These are phyloP conservation scores for Oscheius myriophilus DNA, from an alignment of 2,888 invertebrate genomes.

Conservation along the genomic window DNA sequence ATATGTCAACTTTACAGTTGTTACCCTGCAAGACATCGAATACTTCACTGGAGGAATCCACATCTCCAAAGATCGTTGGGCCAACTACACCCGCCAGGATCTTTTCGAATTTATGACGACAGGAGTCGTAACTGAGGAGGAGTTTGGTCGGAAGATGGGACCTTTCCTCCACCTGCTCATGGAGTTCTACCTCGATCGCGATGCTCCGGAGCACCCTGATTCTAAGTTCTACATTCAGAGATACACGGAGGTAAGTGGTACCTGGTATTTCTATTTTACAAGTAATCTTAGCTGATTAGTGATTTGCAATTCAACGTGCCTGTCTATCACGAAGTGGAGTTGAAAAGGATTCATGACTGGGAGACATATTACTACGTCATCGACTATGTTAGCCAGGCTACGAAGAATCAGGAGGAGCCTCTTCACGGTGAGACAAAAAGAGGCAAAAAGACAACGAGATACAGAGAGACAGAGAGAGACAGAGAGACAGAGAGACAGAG, in stretches of 20 bases:
- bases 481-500: neutral
- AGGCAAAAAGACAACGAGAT: neutral
- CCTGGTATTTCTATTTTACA: neutral
- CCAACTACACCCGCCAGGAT: slow-evolving; percentile 21
- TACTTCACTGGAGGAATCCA: slow-evolving; percentile 22
- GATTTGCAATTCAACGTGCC: slow-evolving; percentile 58
- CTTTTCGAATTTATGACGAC: slow-evolving; percentile 26
- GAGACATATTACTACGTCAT: slow-evolving; percentile 50
- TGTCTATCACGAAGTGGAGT: slow-evolving; percentile 51
- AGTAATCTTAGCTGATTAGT: slow-evolving; percentile 39
- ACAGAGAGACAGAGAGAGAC: neutral
- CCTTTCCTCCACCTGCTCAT: slow-evolving; percentile 33
- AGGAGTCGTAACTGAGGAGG: slow-evolving; percentile 6
- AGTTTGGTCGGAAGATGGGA: slow-evolving; percentile 33
- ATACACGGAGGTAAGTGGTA: slow-evolving; percentile 42
- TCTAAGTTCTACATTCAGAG: slow-evolving; percentile 48
- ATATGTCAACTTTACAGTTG: no score
- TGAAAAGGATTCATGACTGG: slow-evolving; percentile 46
- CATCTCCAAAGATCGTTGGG: slow-evolving; percentile 21
- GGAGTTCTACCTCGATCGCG: slow-evolving; percentile 27
- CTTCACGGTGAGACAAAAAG: slow-evolving; percentile 31
- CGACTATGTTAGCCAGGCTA: slow-evolving; percentile 45
- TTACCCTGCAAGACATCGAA: slow-evolving; percentile 13
- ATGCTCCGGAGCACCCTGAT: slow-evolving; percentile 31
- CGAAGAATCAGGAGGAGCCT: slow-evolving; percentile 40